Base-by-base conservation (phyloP, 1,140 invertebrate species). In the Drosophila tristis region DNA sequence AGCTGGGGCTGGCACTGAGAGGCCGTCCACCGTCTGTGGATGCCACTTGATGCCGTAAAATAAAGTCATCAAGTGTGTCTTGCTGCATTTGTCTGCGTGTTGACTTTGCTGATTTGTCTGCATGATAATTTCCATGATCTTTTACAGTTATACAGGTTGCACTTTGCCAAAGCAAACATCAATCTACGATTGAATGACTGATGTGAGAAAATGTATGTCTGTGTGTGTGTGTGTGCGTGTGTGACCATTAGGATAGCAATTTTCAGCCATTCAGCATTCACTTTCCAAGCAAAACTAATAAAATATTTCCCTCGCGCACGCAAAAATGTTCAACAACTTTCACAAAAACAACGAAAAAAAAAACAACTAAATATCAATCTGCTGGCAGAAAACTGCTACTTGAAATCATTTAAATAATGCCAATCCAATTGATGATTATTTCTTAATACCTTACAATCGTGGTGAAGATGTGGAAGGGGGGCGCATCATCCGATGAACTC, bases 21-120 rank as follows among this genome's bases (percentile, higher is more conserved):
- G 31, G 9, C 23, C 31, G 4, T 20, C 31, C 9, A 4, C 4
- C 4, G 35, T 13, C 35, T 39, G 66, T 62, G 61, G 62, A 51
- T 84, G 66, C 81, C 61, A 68, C 77, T 76, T 77, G 81, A 66
- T 39, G 72, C 73, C 80, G 56, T 74, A 76, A 79, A 74, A 87
- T 86, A 68, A 87, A 86, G 82, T 81, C 78, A 81, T 78, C 81
- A 78, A 57, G 73, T 15, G 25, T 47, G 49, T 35, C 61, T 51
- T 13, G 23, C n/a, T 39, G 56, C 45, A 20, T 8, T 23, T 45
- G 49, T 81, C 45, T 54, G 60, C 61, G 61, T 86, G 81, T 87
- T 87, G 84, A 82, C 48, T 87, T 89, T 82, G 72, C 63, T 89
- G 82, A 89, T 87, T 86, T 86, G 62, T 58, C 78, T 57, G 77